These are phyloP conservation scores for Acanthacorydalis orientalis DNA, from an alignment of 2,888 invertebrate species.

Conservation along the genomic window DNA sequence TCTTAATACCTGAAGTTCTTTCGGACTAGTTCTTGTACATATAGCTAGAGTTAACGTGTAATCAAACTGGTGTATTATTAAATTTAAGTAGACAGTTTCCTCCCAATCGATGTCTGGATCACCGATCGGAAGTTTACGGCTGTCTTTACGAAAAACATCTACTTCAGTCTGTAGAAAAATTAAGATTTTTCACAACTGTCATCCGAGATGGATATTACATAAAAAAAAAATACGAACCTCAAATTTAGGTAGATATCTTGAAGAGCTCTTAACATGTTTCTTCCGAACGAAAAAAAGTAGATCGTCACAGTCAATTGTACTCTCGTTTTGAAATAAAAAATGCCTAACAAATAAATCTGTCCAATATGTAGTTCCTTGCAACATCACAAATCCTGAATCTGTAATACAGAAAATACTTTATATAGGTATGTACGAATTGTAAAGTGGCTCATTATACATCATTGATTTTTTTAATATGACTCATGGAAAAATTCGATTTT, in stretches of 20 bases:
- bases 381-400: constrained; percentile 85
- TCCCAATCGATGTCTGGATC: constrained; percentile 98
- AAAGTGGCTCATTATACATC: neutral
- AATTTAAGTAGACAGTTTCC: constrained; percentile 95
- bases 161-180: constrained; percentile 60
- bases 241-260: constrained; percentile 76
- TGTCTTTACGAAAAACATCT: constrained; percentile 94
- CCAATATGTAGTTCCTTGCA: constrained; percentile 90
- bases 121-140: constrained; percentile 88
- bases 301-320: constrained; percentile 84
- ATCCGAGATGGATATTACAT: neutral
- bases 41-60: constrained; percentile 95
- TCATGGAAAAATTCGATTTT: too few species aligned
- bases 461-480: neutral
- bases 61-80: constrained; percentile 96
- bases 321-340: constrained; percentile 80
- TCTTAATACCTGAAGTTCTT: constrained; percentile 88
- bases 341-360: constrained; percentile 87
- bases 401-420: constrained; percentile 16
- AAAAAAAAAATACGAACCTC: constrained; percentile 38
- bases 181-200: too few species aligned
- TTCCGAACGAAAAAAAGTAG: constrained; percentile 90
- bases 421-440: too few species aligned
- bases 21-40: constrained; percentile 93
- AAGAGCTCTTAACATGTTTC: constrained; percentile 75